A percentile compares a stretch with the other conserved stretches of the same genome.
These are phyloP conservation scores for Sarcophaga rosellei DNA, from an alignment of 2,888 invertebrate species.

Conservation along the genomic window DNA sequence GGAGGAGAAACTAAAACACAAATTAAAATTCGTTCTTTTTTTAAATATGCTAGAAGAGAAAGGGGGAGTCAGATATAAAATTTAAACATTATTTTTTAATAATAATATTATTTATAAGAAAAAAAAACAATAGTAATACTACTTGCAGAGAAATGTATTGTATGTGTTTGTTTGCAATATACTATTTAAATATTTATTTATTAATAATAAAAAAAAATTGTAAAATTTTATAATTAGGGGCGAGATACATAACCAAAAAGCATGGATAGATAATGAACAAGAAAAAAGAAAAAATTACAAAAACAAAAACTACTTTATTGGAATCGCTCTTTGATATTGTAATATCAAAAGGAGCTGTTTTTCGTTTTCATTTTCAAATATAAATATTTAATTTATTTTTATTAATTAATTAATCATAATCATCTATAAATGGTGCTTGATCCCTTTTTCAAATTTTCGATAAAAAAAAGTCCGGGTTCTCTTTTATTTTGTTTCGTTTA, in stretches of 20 bases:
- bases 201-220: background rate
- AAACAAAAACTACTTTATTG: too few species aligned
- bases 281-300: too few species aligned
- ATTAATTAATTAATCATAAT: too few species aligned
- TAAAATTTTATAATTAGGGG: background rate
- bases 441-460: background rate
- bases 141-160: background rate
- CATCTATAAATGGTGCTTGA: background rate
- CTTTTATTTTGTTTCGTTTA: background rate
- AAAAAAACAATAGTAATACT: background rate
- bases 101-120: background rate
- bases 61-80: background rate
- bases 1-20: too few species aligned
- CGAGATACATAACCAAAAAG: too few species aligned
- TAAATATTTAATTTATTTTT: too few species aligned
- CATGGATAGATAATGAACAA: too few species aligned
- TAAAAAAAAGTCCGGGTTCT: background rate
- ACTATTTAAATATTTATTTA: background rate
- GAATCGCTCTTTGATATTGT: too few species aligned
- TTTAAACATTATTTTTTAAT: background rate
- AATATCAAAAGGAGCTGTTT: too few species aligned
- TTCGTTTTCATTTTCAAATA: too few species aligned
- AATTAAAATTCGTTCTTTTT: too few species aligned
- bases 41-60: too few species aligned
- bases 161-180: background rate